phyloP scores from a whole-genome alignment of 2,888 invertebrate species.

The Scrobipalpa atriplicella region DNA sequence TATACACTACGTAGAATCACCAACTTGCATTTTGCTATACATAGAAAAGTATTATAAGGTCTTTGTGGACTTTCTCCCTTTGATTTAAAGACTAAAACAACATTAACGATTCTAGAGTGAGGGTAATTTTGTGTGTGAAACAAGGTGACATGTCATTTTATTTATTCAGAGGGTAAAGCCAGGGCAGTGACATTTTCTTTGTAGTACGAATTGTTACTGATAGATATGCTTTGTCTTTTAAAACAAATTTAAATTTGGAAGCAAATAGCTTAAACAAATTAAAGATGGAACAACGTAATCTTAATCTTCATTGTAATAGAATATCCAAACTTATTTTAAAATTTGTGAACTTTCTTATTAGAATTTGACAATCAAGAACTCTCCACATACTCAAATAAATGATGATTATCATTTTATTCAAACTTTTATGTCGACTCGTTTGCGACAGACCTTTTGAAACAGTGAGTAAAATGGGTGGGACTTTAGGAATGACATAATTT shows the following conservation, averaged over 20 bases:
- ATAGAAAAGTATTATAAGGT: not conserved
- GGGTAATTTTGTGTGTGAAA: conserved; percentile 27
- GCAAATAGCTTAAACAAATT: not conserved
- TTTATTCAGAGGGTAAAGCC: conserved; percentile 70
- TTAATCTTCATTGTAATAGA: too few species aligned
- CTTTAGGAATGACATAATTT: too few species aligned
- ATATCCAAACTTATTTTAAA: too few species aligned
- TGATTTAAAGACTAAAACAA: not conserved
- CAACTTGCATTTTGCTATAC: conserved; percentile 28
- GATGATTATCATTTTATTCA: too few species aligned
- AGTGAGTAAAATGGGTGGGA: too few species aligned
- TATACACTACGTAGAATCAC: conserved; percentile 45
- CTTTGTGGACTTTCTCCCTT: not conserved
- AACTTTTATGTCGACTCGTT: too few species aligned
- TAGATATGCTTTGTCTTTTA: not conserved
- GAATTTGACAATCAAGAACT: too few species aligned
- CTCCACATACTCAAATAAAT: too few species aligned
- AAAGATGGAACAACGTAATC: too few species aligned
- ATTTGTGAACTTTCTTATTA: too few species aligned
- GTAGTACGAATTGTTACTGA: conserved; percentile 37
- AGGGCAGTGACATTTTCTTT: conserved; percentile 44
- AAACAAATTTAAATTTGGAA: not conserved
- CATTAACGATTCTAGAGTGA: not conserved
- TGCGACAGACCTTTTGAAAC: too few species aligned
- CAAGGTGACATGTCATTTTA: conserved; percentile 63